Conservation (phyloP, 64 coral and sea anemone species). For the Montipora cactus region DNA sequence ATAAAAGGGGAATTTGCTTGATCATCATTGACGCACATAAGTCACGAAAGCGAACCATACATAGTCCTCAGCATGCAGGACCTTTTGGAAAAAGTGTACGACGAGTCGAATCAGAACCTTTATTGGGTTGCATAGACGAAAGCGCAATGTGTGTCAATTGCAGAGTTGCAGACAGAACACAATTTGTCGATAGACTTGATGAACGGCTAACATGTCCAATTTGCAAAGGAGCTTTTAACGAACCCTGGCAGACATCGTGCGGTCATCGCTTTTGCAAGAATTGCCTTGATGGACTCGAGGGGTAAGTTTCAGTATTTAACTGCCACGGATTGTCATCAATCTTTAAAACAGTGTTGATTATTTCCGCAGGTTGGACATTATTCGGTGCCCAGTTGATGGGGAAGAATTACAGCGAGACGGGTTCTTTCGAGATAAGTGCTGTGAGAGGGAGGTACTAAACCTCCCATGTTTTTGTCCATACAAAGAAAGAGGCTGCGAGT, state of each 20-base stretch:
- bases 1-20: too few species aligned
- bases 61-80: too few species aligned
- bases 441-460: conserved; percentile 51
- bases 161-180: not conserved
- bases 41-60: too few species aligned
- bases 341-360: too few species aligned
- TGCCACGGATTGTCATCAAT: too few species aligned
- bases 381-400: conserved; percentile 58
- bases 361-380: conserved; percentile 13
- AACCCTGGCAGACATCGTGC: conserved; percentile 48
- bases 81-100: too few species aligned
- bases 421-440: conserved; percentile 9
- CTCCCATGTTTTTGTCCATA: conserved; percentile 71
- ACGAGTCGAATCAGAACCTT: not conserved
- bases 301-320: conserved; percentile 12
- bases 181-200: conserved; percentile 18
- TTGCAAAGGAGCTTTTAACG: conserved; percentile 29
- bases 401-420: not conserved
- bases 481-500: conserved; percentile 16
- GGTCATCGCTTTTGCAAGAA: conserved; percentile 52
- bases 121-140: not conserved
- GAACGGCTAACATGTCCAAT: conserved; percentile 38
- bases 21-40: too few species aligned
- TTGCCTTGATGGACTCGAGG: conserved; percentile 18
- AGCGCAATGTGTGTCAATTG: not conserved